Evolutionary conservation across 2,888 invertebrate species (phyloP).

Genomic region (Sicus ferrugineus): DNA sequence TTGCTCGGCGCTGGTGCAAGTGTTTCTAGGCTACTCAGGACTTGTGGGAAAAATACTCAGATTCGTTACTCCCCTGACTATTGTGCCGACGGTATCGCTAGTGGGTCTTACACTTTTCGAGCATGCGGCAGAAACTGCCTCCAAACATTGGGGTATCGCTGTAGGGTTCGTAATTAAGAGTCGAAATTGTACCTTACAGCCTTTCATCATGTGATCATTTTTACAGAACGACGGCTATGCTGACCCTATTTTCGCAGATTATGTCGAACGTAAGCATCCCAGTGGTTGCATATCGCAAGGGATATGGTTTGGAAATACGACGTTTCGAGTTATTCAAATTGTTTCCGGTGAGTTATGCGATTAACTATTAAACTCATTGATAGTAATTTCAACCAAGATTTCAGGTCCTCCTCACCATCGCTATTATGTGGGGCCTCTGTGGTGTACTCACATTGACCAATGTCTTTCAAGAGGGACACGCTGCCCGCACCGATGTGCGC

Average conservation of each 20-base stretch:
- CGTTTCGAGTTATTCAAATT: slow-evolving; percentile 80
- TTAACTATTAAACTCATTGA: background rate
- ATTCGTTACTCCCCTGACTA: slow-evolving; percentile 83
- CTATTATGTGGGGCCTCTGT: slow-evolving; percentile 80
- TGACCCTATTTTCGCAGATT: slow-evolving; percentile 83
- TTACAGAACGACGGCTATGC: slow-evolving; percentile 75
- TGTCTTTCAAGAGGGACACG: slow-evolving; percentile 72
- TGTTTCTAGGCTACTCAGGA: slow-evolving; percentile 76
- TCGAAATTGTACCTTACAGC: background rate
- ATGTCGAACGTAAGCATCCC: slow-evolving; percentile 74
- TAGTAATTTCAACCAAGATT: background rate
- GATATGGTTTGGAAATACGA: slow-evolving; percentile 67
- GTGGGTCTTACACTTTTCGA: slow-evolving; percentile 85
- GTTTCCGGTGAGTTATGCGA: slow-evolving; percentile 73
- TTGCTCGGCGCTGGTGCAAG: slow-evolving; percentile 78
- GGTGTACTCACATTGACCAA: slow-evolving; percentile 73
- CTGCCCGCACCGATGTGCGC: slow-evolving; percentile 78
- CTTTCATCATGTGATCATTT: too few species aligned
- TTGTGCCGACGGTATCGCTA: slow-evolving; percentile 83
- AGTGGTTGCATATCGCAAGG: slow-evolving; percentile 68
- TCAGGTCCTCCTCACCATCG: slow-evolving; percentile 78
- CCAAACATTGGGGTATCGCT: slow-evolving; percentile 85
- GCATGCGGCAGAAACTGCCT: slow-evolving; percentile 81
- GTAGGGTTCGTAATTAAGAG: slow-evolving; percentile 70
- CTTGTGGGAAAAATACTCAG: slow-evolving; percentile 77